Conservation (phyloP, 1,140 invertebrate species). For the Trichogramma pretiosum region DNA sequence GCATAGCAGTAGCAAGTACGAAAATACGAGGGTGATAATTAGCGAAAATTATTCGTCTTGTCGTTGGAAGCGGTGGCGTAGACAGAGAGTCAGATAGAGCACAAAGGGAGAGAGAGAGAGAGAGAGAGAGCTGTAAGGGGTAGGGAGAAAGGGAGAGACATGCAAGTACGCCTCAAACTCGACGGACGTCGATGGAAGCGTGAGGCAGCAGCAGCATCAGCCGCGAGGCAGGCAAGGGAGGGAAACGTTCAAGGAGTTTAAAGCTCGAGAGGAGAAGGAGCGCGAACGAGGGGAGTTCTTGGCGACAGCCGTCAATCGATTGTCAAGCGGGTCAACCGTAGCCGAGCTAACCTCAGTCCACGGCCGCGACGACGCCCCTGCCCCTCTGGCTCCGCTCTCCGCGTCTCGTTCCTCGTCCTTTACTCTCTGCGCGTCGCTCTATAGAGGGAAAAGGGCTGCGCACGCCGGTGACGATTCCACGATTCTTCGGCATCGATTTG, state of each 20-base stretch:
- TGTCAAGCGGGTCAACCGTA: constrained; percentile 46
- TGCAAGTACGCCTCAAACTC: no score
- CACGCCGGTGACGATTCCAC: not conserved
- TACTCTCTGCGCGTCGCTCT: no score
- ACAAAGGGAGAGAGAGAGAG: constrained; percentile 7
- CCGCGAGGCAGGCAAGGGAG: constrained; percentile 21
- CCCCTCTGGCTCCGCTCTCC: constrained; percentile 3
- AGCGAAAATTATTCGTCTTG: constrained; percentile 26
- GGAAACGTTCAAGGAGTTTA: no score
- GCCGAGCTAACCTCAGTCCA: constrained; percentile 38
- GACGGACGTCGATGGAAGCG: not conserved
- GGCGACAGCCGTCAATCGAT: constrained; percentile 48
- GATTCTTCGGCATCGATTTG: not conserved
- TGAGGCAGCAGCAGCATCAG: constrained; percentile 12
- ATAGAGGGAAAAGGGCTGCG: no score
- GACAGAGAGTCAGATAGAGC: constrained; percentile 12
- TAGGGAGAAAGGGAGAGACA: not conserved
- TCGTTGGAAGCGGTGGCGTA: not conserved
- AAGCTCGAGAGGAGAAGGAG: constrained; percentile 24
- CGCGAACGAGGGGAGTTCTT: constrained; percentile 37
- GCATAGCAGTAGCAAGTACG: no score
- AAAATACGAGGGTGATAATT: constrained; percentile 27
- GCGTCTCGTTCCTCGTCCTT: constrained; percentile 3
- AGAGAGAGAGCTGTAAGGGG: constrained; percentile 1
- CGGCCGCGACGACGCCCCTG: constrained; percentile 5